Base-by-base conservation (phyloP, 2,888 invertebrate genomes). In the Strigamia transsilvanica region DNA sequence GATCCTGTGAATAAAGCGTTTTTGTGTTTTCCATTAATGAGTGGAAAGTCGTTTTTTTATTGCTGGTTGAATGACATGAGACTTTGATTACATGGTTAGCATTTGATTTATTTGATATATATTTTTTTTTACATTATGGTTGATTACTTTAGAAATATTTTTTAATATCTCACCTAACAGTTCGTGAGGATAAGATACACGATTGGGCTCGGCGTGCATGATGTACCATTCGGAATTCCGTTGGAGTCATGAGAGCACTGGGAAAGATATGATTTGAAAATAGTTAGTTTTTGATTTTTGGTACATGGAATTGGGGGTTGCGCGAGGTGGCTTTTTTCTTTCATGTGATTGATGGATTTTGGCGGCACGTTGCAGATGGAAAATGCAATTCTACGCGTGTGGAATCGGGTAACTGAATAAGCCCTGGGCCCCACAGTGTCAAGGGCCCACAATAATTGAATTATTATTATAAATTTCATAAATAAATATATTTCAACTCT, bases 1-100 rank as follows among this genome's bases (percentile, higher is more conserved):
- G 23, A 61, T 61, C 61, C 61, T 61, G 61, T 61, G n/a, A 61
- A 61, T 61, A 61, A 61, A 61, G 61, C 61, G 61, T 61, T 61
- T 61, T 61, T 61, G 61, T 61, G 61, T 61, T 61, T 61, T 61
- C 23, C 23, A 61, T 61, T 23, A 61, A 61, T 38, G 23, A 23
- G 61, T 46, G 18, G 18, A 61, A 61, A 18, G 13, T 61, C 27
- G 27, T 27, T 15, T 21, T 61, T 61, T 61, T 61, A 61, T 61
- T 61, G 61, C 61, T n/a, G 61, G 61, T 9, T 21, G 12, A 51
- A 51, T 18, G 38, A 38, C 38, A 38, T 38, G 4, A 38, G 10
- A n/a, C 46, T 46, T n/a, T 46, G 6, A 46, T 46, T 46, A 46
- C 46, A 46, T 46, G 5, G 27, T 27, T 27, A 3, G 27, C 27